Percentiles rank a stretch among this genome's conserved stretches.
These are phyloP conservation scores for Buathra laborator DNA, from an alignment of 2,888 invertebrate species.

Conservation along the genomic window DNA sequence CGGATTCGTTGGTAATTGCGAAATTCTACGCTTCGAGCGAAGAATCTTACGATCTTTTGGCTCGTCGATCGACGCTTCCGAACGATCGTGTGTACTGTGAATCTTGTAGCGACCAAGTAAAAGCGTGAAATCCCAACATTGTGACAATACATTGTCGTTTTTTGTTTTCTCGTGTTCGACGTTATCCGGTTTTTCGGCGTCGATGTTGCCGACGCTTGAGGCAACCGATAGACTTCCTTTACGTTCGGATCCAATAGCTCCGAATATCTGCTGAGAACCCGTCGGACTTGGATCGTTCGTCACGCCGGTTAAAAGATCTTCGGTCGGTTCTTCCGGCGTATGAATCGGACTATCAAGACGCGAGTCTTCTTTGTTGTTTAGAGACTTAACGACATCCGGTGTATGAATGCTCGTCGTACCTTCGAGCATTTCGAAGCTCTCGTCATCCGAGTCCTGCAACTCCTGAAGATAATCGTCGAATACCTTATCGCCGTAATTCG, in stretches of 20 bases:
- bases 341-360: not conserved
- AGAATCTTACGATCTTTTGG: not conserved
- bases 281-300: slow-evolving; percentile 9
- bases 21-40: not conserved
- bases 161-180: slow-evolving; percentile 2
- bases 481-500: slow-evolving; percentile 30
- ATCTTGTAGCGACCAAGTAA: slow-evolving; percentile 69
- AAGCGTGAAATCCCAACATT: slow-evolving; percentile 76
- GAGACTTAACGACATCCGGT: slow-evolving; percentile 15
- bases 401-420: slow-evolving; percentile 3
- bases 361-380: slow-evolving; percentile 2
- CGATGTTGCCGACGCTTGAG: not conserved
- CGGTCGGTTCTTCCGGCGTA: slow-evolving; percentile 9
- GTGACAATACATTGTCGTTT: slow-evolving; percentile 68
- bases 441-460: slow-evolving; percentile 61
- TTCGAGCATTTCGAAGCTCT: slow-evolving; percentile 63
- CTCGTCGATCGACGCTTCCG: not conserved
- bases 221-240: slow-evolving; percentile 65
- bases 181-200: slow-evolving; percentile 5
- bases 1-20: not conserved
- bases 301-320: not conserved
- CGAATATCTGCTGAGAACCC: slow-evolving; percentile 66
- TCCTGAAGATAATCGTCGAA: slow-evolving; percentile 58
- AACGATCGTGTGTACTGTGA: slow-evolving; percentile 68
- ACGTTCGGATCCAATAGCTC: slow-evolving; percentile 75